Evolutionary conservation across 2,888 invertebrate genomes (phyloP), one percentile per base, ranked within the genome.

Genomic region (Magallana nippona): DNA sequence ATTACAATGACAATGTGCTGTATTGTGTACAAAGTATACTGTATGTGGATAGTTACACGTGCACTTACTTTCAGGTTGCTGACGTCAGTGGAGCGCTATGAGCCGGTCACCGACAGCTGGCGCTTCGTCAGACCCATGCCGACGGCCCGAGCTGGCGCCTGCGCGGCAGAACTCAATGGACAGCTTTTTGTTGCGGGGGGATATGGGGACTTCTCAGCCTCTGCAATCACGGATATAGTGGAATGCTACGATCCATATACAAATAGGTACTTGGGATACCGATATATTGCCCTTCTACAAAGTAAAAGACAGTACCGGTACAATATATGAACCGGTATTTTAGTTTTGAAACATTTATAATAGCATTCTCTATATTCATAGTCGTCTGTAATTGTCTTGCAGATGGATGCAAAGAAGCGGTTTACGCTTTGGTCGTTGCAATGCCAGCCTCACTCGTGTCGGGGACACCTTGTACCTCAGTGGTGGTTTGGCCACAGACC

Each of bases 151-250:
- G 85, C 87, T 22, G 90, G 88, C 0, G 88, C 89, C 15, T 78
- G 87, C 8, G 89, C 89, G 2, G 87, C 89, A 1, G 77, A 83
- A 8, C 84, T 87, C n/a, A 71, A 85, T 10, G 88, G 84, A 0
- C 81, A 83, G n/a, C 84, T 92, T 17, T 87, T 84, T 78, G 88
- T 91, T 1, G 90, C 85, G 5, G 91, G 91, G 3, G 91, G 91
- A 0, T 86, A 88, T 13, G 88, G 88, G 0, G 81, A 82, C n/a
- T 32, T 78, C 0, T 81, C 83, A 10, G 80, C 57, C 10, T 63
- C 82, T 32, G 85, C 87, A 3, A 86, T 92, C 10, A 86, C 90
- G 10, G 78, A 79, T 22, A 82, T 82, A 15, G 88, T 90, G 13
- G 90, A 90, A 62, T 87, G 85, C 79, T 91, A 83, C 79, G 86